Percentiles rank a stretch among this genome's conserved stretches.
These are phyloP conservation scores for Pseudomyrmex dendroicus DNA, from an alignment of 1,140 invertebrate genomes.

Conservation along the genomic window DNA sequence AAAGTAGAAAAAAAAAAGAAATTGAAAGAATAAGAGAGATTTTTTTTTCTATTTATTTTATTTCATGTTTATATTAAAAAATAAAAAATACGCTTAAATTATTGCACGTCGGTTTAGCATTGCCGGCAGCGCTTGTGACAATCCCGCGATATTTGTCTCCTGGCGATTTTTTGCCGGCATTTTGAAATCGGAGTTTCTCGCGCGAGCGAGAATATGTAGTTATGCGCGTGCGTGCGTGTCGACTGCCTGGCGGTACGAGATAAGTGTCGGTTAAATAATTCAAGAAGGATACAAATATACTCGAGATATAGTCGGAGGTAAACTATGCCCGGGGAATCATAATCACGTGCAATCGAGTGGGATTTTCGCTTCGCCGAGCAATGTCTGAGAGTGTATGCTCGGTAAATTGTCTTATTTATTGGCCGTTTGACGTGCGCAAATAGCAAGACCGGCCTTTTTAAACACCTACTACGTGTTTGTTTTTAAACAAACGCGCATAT, in stretches of 20 bases:
- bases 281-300: conserved; percentile 57
- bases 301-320: conserved; percentile 26
- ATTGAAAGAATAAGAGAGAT: too few relatives aligned
- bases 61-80: too few relatives aligned
- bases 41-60: background rate
- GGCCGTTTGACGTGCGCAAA: conserved; percentile 19
- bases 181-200: conserved; percentile 40
- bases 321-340: conserved; percentile 37
- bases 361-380: conserved; percentile 47
- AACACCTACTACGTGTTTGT: conserved; percentile 24
- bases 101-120: background rate
- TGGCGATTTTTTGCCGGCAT: background rate
- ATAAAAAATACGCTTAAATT: background rate
- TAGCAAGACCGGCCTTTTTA: conserved; percentile 49
- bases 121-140: background rate
- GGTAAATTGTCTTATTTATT: conserved; percentile 58
- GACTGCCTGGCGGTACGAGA: conserved; percentile 5
- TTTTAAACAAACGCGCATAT: conserved; percentile 32
- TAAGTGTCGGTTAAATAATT: conserved; percentile 54
- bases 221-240: conserved; percentile 21
- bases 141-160: background rate
- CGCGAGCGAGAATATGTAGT: conserved; percentile 13
- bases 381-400: conserved; percentile 41
- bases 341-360: conserved; percentile 45
- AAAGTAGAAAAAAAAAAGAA: too few relatives aligned